Evolutionary conservation across 2,797 vertebrate species (phyloP).

Genomic region (Pipistrellus nathusii): DNA sequence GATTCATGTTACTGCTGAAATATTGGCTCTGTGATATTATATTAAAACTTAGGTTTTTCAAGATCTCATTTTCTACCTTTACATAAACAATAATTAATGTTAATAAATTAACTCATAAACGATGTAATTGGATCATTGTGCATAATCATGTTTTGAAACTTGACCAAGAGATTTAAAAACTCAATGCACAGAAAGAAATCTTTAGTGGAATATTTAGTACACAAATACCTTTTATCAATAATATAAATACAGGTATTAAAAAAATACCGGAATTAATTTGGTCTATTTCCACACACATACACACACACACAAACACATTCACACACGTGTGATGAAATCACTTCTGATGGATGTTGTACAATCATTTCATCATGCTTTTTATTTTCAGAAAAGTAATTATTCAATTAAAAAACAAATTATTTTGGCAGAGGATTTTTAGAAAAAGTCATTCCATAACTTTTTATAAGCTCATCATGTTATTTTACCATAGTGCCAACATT

Average conservation of each 20-base stretch:
- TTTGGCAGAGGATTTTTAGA: neutral
- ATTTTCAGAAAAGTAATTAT: constrained; percentile 35
- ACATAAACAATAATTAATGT: constrained; percentile 83
- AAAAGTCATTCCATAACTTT: neutral
- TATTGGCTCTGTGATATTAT: constrained; percentile 85
- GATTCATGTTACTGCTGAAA: constrained; percentile 88
- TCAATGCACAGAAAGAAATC: constrained; percentile 58
- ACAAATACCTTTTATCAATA: constrained; percentile 23
- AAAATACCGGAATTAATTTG: constrained; percentile 3
- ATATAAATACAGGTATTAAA: constrained; percentile 5
- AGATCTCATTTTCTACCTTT: constrained; percentile 83
- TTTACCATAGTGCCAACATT: neutral
- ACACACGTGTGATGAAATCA: neutral
- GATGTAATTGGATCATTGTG: constrained; percentile 63
- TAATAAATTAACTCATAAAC: constrained; percentile 79
- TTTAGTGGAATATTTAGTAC: constrained; percentile 52
- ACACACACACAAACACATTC: neutral
- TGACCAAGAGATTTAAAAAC: constrained; percentile 65
- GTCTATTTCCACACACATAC: neutral
- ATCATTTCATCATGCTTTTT: neutral
- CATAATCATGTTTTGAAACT: constrained; percentile 48
- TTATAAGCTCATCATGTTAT: neutral
- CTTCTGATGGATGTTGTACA: neutral
- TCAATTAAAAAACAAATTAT: neutral
- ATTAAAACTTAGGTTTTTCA: constrained; percentile 85